phyloP scores from a whole-genome alignment of 2,797 vertebrate species.

The Paramormyrops hopkinsi region DNA sequence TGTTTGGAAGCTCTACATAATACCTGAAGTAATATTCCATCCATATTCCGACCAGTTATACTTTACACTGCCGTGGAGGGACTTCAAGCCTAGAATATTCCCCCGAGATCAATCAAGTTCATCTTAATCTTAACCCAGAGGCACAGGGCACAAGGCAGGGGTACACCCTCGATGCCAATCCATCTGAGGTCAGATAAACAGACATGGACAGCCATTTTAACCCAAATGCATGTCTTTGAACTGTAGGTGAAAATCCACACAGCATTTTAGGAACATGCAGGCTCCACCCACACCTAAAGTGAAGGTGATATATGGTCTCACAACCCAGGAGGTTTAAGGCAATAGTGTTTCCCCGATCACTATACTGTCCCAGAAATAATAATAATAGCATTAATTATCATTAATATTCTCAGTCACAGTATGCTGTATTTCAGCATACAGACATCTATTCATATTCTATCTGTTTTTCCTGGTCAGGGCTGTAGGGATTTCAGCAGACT shows the following conservation, averaged over 20 bases:
- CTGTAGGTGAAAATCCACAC: background rate
- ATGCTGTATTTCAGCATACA: background rate
- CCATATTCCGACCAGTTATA: background rate
- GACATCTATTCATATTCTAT: background rate
- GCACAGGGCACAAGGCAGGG: background rate
- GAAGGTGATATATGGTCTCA: background rate
- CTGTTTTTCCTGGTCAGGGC: background rate
- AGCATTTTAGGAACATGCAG: background rate
- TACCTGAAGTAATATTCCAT: background rate
- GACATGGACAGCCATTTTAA: background rate
- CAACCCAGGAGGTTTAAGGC: background rate
- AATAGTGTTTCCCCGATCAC: background rate
- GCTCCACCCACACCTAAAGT: background rate
- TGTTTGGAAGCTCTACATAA: background rate
- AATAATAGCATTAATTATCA: background rate
- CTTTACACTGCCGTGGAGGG: background rate
- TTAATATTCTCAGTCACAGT: background rate
- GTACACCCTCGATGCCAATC: background rate
- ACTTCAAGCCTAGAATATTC: background rate
- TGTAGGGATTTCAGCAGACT: background rate
- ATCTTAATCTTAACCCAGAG: background rate
- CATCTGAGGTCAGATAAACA: background rate
- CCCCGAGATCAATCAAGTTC: background rate
- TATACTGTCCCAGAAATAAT: background rate
- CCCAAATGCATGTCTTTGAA: background rate